phyloP scores from a whole-genome alignment of 2,113 vertebrate species.

The Laticauda colubrina region DNA sequence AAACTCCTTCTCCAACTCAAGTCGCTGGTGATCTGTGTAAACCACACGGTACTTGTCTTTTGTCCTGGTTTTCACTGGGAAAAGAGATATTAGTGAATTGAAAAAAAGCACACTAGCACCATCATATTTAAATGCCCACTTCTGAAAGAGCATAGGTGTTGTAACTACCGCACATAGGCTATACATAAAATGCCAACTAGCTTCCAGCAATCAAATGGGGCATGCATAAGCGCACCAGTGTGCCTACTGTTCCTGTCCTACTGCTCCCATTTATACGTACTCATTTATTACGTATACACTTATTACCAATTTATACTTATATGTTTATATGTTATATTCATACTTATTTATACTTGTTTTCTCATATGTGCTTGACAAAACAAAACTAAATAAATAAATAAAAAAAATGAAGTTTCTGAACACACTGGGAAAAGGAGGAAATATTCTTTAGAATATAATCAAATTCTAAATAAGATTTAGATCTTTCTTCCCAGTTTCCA shows the following conservation, averaged over 20 bases:
- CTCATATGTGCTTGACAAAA: no score
- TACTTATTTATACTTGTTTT: no score
- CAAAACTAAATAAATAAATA: no score
- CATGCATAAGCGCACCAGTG: no score
- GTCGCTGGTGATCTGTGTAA: constrained; percentile 80
- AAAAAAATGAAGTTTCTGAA: background rate
- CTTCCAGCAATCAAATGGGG: background rate
- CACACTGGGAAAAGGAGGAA: background rate
- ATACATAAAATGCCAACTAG: background rate
- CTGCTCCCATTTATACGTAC: no score
- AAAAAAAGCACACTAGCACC: background rate
- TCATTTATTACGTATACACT: no score
- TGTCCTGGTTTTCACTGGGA: constrained; percentile 78
- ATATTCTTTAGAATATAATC: background rate
- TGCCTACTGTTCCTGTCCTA: no score
- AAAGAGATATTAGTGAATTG: constrained; percentile 41
- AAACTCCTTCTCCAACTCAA: constrained; percentile 82
- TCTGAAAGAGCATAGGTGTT: constrained; percentile 4
- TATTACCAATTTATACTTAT: no score
- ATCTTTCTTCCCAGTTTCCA: background rate
- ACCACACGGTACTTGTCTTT: constrained; percentile 83
- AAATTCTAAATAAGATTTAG: background rate
- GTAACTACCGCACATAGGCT: no score
- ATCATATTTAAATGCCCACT: constrained; percentile 50
- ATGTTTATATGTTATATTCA: no score